Percentiles rank a stretch among this genome's conserved stretches.
These are phyloP conservation scores for Sebastolobus altivelis DNA, from an alignment of 2,797 vertebrate species.

Conservation along the genomic window DNA sequence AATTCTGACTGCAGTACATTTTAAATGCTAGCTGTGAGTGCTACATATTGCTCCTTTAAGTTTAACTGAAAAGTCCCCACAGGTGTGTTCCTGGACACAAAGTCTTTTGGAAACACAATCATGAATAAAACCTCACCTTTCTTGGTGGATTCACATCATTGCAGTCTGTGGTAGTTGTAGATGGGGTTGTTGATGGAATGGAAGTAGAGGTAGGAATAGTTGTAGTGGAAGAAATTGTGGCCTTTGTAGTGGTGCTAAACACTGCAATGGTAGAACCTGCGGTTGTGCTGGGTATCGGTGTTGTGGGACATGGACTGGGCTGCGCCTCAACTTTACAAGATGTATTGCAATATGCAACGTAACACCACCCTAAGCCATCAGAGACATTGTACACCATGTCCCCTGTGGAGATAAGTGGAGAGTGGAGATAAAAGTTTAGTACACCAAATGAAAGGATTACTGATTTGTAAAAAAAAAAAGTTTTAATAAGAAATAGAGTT, in stretches of 20 bases:
- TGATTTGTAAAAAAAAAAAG: not conserved
- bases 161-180: slow-evolving; percentile 59
- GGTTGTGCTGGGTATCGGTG: slow-evolving; percentile 44
- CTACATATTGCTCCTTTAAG: too few relatives aligned
- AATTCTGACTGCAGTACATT: too few relatives aligned
- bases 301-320: slow-evolving; percentile 42
- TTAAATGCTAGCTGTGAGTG: too few relatives aligned
- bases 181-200: slow-evolving; percentile 27
- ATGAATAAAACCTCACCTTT: slow-evolving; percentile 74
- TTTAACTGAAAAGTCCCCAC: not conserved
- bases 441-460: not conserved
- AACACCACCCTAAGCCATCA: slow-evolving; percentile 85
- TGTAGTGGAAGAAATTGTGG: not conserved
- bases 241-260: not conserved
- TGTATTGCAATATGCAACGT: slow-evolving; percentile 77
- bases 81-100: not conserved
- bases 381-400: slow-evolving; percentile 81
- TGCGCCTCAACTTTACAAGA: slow-evolving; percentile 76
- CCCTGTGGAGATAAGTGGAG: slow-evolving; percentile 72
- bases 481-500: not conserved
- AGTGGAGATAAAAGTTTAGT: not conserved
- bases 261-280: not conserved
- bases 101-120: not conserved
- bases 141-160: slow-evolving; percentile 71
- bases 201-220: not conserved